Percentiles rank a stretch among this genome's conserved stretches.
Evolutionary conservation across 2,113 vertebrate genomes (phyloP).

Genomic region (Anhinga anhinga): DNA sequence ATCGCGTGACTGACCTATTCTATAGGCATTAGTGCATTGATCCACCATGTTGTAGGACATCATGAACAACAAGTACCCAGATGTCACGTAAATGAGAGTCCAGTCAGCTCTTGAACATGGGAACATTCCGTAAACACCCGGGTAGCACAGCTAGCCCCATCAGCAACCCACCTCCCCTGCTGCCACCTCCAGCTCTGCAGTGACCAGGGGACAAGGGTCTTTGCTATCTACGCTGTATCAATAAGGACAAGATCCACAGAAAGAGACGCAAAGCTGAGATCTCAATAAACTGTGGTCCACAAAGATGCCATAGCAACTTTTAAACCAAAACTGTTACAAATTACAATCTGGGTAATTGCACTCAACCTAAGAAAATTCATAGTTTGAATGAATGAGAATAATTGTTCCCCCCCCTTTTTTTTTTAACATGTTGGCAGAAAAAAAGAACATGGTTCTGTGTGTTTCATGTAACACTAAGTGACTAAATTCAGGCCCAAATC

Average conservation of each 20-base stretch:
- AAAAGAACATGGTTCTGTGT: neutral
- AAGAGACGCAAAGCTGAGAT: neutral
- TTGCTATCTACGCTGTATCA: neutral
- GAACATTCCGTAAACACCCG: accelerated
- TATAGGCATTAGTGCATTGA: accelerated
- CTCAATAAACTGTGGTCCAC: neutral
- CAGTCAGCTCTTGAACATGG: neutral
- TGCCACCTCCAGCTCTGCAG: neutral
- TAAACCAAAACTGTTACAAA: neutral
- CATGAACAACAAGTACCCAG: too few relatives aligned
- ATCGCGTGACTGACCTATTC: accelerated
- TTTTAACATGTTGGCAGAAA: too few relatives aligned
- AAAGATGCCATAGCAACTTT: neutral
- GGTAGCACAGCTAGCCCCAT: neutral
- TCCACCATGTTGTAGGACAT: neutral
- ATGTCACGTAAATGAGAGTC: accelerated
- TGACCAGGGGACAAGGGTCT: accelerated
- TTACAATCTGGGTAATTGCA: neutral
- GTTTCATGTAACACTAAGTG: accelerated
- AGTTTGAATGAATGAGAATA: neutral
- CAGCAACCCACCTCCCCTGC: neutral
- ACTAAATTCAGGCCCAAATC: neutral
- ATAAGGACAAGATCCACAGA: accelerated
- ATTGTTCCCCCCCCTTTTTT: neutral
- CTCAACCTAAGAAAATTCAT: neutral